Conservation (phyloP, 2,797 vertebrate species). For the Tinamus major region DNA sequence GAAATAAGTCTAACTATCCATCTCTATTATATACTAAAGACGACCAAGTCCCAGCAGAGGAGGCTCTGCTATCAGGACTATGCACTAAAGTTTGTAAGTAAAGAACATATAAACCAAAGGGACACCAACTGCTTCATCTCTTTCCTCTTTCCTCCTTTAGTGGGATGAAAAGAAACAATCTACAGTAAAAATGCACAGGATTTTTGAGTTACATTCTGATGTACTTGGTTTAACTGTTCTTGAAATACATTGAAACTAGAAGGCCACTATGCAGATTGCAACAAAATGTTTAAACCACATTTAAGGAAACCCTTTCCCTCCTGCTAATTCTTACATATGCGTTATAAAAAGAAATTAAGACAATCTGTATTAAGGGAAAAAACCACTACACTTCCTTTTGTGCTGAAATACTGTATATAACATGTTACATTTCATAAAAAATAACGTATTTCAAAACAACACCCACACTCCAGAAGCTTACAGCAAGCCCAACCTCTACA, state of each 20-base stretch:
- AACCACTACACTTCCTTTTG: background rate
- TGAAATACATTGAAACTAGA: background rate
- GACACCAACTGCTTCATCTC: background rate
- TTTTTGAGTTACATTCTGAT: background rate
- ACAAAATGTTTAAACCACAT: background rate
- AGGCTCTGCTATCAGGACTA: background rate
- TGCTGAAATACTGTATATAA: background rate
- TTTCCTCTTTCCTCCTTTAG: background rate
- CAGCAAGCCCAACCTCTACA: background rate
- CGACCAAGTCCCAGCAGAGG: background rate
- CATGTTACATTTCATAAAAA: background rate
- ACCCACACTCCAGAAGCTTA: background rate
- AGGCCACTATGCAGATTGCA: background rate
- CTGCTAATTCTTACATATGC: background rate
- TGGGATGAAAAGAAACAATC: background rate
- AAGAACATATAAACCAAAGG: background rate
- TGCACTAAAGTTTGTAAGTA: background rate
- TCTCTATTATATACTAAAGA: background rate
- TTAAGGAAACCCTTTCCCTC: background rate
- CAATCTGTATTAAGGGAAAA: background rate
- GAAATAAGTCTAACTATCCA: background rate
- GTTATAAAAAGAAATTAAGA: constrained; percentile 27
- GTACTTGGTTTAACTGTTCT: background rate
- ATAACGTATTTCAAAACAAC: background rate
- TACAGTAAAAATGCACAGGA: background rate